These are phyloP conservation scores for Epirrhoe tristata DNA, from an alignment of 2,888 invertebrate species.

Conservation along the genomic window DNA sequence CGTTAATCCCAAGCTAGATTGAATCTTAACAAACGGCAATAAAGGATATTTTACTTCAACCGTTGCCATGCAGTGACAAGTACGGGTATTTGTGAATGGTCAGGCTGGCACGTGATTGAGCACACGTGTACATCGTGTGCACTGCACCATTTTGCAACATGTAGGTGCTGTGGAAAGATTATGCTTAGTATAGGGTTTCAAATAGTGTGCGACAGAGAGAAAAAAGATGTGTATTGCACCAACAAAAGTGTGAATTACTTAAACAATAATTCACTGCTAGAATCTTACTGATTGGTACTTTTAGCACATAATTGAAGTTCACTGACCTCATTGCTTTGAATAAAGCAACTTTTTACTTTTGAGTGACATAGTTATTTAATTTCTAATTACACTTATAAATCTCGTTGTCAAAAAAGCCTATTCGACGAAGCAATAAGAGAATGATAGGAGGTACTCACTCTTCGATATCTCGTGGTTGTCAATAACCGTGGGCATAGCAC, in stretches of 20 bases:
- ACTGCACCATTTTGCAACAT: constrained; percentile 6
- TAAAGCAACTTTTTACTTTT: too few relatives aligned
- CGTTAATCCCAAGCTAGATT: too few relatives aligned
- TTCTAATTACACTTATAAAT: too few relatives aligned
- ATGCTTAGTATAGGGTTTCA: constrained; percentile 1
- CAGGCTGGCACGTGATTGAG: constrained; percentile 2
- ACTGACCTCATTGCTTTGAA: too few relatives aligned
- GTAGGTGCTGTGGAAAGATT: neutral
- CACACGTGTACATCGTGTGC: constrained; percentile 11
- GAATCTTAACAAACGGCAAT: neutral
- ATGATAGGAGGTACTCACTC: too few relatives aligned
- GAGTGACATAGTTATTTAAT: too few relatives aligned
- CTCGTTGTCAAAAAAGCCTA: too few relatives aligned
- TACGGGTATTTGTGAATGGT: constrained; percentile 10
- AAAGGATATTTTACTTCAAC: neutral
- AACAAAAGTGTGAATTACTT: neutral
- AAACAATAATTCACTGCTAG: too few relatives aligned
- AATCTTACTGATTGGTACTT: too few relatives aligned
- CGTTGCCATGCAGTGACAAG: neutral
- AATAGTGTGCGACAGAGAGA: neutral
- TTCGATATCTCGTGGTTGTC: neutral
- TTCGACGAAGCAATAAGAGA: too few relatives aligned
- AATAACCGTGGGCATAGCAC: neutral
- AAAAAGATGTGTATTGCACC: neutral
- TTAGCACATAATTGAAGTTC: too few relatives aligned